These are phyloP conservation scores for Drosophila kikkawai DNA, from an alignment of 1,140 invertebrate genomes.

Conservation along the genomic window DNA sequence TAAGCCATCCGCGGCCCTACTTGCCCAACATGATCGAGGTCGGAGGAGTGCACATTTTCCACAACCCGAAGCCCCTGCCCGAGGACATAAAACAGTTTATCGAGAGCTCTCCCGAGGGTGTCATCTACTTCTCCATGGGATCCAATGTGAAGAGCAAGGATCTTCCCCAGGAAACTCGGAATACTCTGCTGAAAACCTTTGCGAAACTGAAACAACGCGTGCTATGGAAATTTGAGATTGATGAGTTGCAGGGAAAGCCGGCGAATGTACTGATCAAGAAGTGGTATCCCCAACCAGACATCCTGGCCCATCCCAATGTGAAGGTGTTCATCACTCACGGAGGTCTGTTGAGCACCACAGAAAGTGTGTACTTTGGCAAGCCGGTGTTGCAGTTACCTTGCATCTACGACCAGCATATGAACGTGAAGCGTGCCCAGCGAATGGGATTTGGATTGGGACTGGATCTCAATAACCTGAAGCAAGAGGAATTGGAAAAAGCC, in stretches of 20 bases:
- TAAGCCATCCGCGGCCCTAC: too few relatives aligned
- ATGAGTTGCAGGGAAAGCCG: constrained; percentile 75
- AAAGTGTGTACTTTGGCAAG: constrained; percentile 90
- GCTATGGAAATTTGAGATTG: constrained; percentile 90
- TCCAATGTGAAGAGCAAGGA: constrained; percentile 87
- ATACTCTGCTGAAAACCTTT: constrained; percentile 87
- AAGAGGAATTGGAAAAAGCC: constrained; percentile 63
- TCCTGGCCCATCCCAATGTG: constrained; percentile 89
- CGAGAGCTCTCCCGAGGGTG: constrained; percentile 86
- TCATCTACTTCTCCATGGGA: constrained; percentile 88
- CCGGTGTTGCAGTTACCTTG: constrained; percentile 90
- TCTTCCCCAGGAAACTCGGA: constrained; percentile 85
- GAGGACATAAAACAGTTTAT: constrained; percentile 86
- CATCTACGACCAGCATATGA: constrained; percentile 88
- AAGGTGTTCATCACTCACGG: constrained; percentile 90
- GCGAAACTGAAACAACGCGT: constrained; percentile 87
- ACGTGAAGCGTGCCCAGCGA: constrained; percentile 85
- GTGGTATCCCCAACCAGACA: constrained; percentile 90
- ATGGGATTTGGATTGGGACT: constrained; percentile 85
- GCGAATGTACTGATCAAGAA: constrained; percentile 86
- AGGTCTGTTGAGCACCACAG: constrained; percentile 89
- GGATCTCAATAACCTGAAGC: constrained; percentile 77
- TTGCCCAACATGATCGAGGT: too few relatives aligned
- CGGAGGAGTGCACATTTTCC: constrained; percentile 87
- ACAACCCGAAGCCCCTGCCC: constrained; percentile 80